These are phyloP conservation scores for Argyrosomus japonicus DNA, from an alignment of 2,113 vertebrate genomes.

Conservation along the genomic window DNA sequence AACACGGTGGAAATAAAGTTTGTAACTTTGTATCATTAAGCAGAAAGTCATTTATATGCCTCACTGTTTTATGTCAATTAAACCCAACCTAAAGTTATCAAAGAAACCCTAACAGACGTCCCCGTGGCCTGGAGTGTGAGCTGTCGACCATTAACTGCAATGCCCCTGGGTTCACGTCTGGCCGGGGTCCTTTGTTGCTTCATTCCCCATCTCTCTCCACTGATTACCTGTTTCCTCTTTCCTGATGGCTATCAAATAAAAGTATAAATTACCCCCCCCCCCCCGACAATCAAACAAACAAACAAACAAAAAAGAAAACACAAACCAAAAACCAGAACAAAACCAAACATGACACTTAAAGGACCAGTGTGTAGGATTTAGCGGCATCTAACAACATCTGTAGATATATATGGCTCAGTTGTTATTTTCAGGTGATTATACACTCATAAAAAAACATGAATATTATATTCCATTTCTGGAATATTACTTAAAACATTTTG, in stretches of 20 bases:
- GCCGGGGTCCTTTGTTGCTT: neutral
- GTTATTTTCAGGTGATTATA: too few species aligned
- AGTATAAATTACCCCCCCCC: neutral
- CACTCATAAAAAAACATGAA: too few species aligned
- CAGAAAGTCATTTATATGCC: neutral
- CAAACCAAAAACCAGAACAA: neutral
- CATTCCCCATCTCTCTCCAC: neutral
- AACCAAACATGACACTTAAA: too few species aligned
- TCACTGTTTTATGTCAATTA: neutral
- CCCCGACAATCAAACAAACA: neutral
- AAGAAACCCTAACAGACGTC: neutral
- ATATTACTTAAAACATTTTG: too few species aligned
- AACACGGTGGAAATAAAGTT: neutral
- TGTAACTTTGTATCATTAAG: neutral
- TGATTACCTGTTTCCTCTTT: neutral
- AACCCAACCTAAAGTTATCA: neutral
- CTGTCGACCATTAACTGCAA: neutral
- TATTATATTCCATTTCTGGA: too few species aligned
- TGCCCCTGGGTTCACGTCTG: neutral
- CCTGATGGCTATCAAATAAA: neutral
- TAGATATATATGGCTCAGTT: too few species aligned
- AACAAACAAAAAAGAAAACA: neutral
- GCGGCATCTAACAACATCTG: too few species aligned
- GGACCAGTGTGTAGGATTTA: too few species aligned
- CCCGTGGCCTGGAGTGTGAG: too few species aligned